Base-by-base conservation (phyloP, 2,888 invertebrate genomes). In the Hofmannophila pseudospretella region DNA sequence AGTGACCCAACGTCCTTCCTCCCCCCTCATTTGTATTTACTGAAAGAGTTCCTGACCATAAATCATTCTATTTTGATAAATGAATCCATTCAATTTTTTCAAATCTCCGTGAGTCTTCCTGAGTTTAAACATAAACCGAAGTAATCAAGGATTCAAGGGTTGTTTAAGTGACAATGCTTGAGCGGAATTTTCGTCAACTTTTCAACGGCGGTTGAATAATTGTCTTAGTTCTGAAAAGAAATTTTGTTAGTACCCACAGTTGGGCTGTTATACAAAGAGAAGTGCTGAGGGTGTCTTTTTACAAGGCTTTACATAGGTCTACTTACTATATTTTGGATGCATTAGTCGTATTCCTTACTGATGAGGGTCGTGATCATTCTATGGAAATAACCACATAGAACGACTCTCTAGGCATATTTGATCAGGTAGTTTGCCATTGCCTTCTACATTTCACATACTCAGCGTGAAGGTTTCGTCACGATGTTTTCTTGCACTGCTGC, bases 11-110 rank as follows among this genome's bases (percentile, higher is more conserved):
- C 71, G 68, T 73, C 73, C 77, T 73, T 71, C 74, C 73, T 72
- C 66, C 71, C 64, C 77, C 61, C 76, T 81, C 81, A 81, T 82
- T 81, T 82, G 81, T 82, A 81, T 81, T 82, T 81, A 76, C 74
- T 67, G 76, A 81, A 79, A 80, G 80, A 80, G 80, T 79, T 81
- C 66, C 60, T 61, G 67, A 66, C 62, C 76, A 78, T 81, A 79
- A 81, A 81, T 81, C 81, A 82, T 77, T 66, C 60, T 62, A 56
- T 71, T 74, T 79, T 81, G 80, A 81, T 81, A 74, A 81, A 81
- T 82, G 72, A 74, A 67, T 66, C 67, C 67, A 74, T 76, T 68
- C 60, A 69, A 60, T 68, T 74, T 76, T 79, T 68, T 60, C 58
- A 72, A 78, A 77, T 65, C 66, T 65, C 51, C 44, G 56, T 55